Percentiles rank a stretch among this genome's conserved stretches.
Evolutionary conservation across 2,797 vertebrate genomes (phyloP).

Genomic region (Smutsia temminckii): DNA sequence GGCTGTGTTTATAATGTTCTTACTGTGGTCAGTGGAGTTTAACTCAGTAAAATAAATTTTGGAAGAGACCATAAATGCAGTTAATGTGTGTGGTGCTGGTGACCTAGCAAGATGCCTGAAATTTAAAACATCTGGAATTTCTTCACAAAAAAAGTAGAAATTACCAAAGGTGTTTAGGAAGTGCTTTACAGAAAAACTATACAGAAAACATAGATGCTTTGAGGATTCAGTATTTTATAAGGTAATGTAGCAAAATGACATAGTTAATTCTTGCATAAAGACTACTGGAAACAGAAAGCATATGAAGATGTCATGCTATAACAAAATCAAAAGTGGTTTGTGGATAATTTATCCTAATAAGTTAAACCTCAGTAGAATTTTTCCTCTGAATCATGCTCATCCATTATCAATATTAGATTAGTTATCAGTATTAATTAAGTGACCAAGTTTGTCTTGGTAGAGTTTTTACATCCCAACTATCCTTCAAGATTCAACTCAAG

Average conservation of each 20-base stretch:
- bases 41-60: conserved; percentile 12
- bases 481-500: not conserved
- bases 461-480: not conserved
- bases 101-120: not conserved
- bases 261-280: not conserved
- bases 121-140: not conserved
- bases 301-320: not conserved
- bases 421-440: not conserved
- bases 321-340: not conserved
- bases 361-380: not conserved
- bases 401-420: not conserved
- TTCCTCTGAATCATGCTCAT: not conserved
- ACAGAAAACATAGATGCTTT: not conserved
- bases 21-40: not conserved
- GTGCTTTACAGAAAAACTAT: not conserved
- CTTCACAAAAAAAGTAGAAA: not conserved
- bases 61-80: not conserved
- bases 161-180: not conserved
- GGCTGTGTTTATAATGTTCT: not conserved
- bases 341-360: not conserved
- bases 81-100: not conserved
- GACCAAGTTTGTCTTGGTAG: not conserved
- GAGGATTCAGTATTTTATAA: not conserved
- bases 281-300: not conserved
- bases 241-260: not conserved